These are phyloP conservation scores for Semibalanus balanoides DNA, from an alignment of 1,140 invertebrate species.

Conservation along the genomic window DNA sequence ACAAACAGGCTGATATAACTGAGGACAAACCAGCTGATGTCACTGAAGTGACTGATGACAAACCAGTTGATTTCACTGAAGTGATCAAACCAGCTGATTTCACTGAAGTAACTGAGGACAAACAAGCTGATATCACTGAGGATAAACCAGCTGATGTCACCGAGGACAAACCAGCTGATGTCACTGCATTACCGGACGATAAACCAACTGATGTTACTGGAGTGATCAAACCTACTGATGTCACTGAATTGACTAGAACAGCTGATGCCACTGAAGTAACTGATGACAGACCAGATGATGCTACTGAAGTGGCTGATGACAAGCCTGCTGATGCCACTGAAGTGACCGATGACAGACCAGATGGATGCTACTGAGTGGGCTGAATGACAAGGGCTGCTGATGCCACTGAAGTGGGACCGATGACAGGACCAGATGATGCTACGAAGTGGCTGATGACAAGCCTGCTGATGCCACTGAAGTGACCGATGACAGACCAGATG, in stretches of 20 bases:
- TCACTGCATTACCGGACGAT: background rate
- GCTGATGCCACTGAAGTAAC: background rate
- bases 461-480: background rate
- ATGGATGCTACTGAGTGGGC: too few relatives aligned
- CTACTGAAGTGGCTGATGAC: background rate
- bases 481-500: background rate
- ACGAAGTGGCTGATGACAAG: background rate
- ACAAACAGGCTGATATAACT: background rate
- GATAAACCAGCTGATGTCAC: background rate
- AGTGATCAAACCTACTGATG: background rate
- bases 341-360: background rate
- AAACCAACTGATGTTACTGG: background rate
- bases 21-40: too few relatives aligned
- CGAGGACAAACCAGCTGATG: background rate
- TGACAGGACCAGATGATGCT: background rate
- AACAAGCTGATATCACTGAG: background rate
- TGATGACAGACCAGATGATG: background rate
- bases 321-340: background rate
- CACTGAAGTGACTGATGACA: background rate
- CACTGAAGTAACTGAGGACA: background rate
- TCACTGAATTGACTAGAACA: too few relatives aligned
- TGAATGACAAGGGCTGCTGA: background rate
- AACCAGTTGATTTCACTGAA: too few relatives aligned
- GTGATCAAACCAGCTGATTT: too few relatives aligned
- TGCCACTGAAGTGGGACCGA: background rate